Evolutionary conservation across 2,113 vertebrate species (phyloP).

Genomic region (Tamias sibiricus): DNA sequence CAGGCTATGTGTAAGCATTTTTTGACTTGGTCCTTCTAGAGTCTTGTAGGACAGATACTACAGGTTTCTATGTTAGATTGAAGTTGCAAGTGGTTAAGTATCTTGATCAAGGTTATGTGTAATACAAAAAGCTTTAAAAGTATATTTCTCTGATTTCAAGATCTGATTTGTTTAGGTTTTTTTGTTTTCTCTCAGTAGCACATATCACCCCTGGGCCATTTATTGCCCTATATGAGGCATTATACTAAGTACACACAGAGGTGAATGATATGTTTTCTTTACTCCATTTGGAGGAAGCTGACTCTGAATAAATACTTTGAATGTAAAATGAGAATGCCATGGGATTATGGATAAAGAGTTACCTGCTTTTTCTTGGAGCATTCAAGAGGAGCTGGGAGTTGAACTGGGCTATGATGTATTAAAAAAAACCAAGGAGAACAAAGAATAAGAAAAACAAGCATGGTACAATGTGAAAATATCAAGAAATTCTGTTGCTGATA

Average conservation of each 20-base stretch:
- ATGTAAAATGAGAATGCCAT: neutral
- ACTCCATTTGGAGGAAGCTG: neutral
- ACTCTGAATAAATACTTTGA: neutral
- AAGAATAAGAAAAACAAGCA: constrained; percentile 24
- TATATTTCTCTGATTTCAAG: neutral
- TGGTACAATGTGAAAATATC: neutral
- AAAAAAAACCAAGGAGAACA: neutral
- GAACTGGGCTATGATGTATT: neutral
- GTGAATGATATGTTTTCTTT: constrained; percentile 2
- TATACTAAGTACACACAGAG: neutral
- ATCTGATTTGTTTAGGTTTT: neutral
- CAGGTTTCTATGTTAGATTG: neutral
- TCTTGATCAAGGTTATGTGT: neutral
- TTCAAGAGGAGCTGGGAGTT: neutral
- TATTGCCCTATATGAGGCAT: neutral
- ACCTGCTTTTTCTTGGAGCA: neutral
- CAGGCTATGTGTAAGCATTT: neutral
- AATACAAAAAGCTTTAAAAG: neutral
- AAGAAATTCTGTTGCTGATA: neutral
- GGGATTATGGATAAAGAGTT: constrained; percentile 9
- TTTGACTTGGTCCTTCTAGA: neutral
- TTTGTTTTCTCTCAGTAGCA: neutral
- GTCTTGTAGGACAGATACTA: neutral
- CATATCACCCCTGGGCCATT: neutral
- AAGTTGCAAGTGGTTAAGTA: constrained; percentile 7